Evolutionary conservation across 2,888 invertebrate species (phyloP).

Genomic region (Neoscelio sp.): DNA sequence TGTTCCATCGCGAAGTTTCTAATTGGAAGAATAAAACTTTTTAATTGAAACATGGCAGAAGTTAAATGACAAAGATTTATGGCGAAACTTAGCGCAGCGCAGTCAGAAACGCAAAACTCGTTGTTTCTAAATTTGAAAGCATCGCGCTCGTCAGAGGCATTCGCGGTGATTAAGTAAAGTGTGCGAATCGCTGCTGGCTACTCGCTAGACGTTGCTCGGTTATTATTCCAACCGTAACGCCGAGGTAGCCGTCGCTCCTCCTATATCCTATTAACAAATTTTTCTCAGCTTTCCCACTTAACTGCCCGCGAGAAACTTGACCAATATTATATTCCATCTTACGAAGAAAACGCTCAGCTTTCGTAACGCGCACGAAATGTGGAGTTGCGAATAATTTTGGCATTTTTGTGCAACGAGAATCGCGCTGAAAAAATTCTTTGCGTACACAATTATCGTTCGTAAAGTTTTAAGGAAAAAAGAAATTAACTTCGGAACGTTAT

Average conservation of each 20-base stretch:
- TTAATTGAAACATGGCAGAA: constrained; percentile 12
- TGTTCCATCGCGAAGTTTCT: background rate
- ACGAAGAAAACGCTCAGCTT: constrained; percentile 5
- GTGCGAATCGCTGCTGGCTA: constrained; percentile 58
- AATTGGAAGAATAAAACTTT: constrained; percentile 1
- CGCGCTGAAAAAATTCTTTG: no score
- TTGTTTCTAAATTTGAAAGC: constrained; percentile 51
- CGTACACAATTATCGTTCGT: no score
- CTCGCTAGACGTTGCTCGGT: constrained; percentile 45
- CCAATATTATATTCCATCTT: constrained; percentile 22
- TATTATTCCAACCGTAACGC: constrained; percentile 58
- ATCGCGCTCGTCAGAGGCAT: constrained; percentile 28
- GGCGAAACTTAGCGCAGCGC: background rate
- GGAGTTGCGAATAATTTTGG: constrained; percentile 20
- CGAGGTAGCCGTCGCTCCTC: constrained; percentile 25
- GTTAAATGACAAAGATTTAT: constrained; percentile 17
- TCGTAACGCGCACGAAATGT: constrained; percentile 2
- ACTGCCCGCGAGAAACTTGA: constrained; percentile 2
- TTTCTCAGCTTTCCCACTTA: constrained; percentile 29
- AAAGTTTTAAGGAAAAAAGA: no score
- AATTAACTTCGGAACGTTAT: no score
- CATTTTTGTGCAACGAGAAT: no score
- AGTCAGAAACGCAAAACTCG: constrained; percentile 11
- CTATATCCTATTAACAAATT: constrained; percentile 48
- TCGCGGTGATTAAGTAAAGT: constrained; percentile 45